Conservation (phyloP, 2,888 invertebrate species). For the Cyclophora albipunctata region DNA sequence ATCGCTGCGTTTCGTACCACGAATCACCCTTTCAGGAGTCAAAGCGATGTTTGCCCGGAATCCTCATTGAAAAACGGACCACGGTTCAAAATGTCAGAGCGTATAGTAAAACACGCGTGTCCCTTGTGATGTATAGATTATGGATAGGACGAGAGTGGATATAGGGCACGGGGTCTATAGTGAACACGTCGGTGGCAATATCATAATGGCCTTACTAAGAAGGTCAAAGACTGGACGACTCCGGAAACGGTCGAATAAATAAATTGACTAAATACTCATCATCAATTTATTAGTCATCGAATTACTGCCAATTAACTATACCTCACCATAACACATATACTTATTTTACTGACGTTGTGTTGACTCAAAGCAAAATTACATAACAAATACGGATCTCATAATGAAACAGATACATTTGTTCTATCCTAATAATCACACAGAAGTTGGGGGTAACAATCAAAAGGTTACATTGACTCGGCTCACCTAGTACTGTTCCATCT, state of each 20-base stretch:
- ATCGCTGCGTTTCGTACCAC: conserved; percentile 37
- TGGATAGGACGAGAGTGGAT: conserved; percentile 20
- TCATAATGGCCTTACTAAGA: too few species aligned
- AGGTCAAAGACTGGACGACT: too few species aligned
- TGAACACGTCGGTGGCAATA: not conserved
- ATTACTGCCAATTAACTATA: too few species aligned
- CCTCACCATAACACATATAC: too few species aligned
- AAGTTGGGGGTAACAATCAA: not conserved
- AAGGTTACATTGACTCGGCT: conserved; percentile 14
- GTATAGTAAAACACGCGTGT: conserved; percentile 34
- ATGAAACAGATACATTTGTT: too few species aligned
- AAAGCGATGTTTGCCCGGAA: conserved; percentile 43
- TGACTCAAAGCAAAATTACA: too few species aligned
- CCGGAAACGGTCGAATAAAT: too few species aligned
- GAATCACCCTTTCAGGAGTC: conserved; percentile 60
- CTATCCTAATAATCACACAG: too few species aligned
- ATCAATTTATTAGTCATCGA: too few species aligned
- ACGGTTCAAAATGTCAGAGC: conserved; percentile 50
- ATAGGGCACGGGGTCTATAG: not conserved
- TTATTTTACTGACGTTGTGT: too few species aligned
- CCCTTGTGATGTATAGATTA: conserved; percentile 28
- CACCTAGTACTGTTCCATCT: conserved; percentile 12
- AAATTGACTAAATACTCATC: too few species aligned
- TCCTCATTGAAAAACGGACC: conserved; percentile 60
- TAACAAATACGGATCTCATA: too few species aligned